phyloP scores from a whole-genome alignment of 2,888 invertebrate species.

The Fabriciana adippe region DNA sequence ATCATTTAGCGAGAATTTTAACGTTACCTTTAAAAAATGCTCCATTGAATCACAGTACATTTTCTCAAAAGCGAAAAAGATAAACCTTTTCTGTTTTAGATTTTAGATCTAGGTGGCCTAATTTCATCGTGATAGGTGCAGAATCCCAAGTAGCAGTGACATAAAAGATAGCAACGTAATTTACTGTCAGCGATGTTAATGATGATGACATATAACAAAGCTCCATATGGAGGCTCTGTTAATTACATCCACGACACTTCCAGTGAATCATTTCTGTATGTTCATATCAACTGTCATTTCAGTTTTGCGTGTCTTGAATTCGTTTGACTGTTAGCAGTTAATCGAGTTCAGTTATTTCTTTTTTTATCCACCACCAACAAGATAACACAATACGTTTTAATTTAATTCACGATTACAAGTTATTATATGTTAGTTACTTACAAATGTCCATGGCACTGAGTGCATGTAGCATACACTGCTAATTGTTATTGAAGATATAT shows the following conservation, averaged over 20 bases:
- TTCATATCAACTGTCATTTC: slow-evolving; percentile 9
- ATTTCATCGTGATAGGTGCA: slow-evolving; percentile 3
- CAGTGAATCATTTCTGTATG: slow-evolving; percentile 29
- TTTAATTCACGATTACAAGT: too few relatives aligned
- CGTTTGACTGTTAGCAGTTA: background rate
- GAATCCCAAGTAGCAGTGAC: slow-evolving; percentile 9
- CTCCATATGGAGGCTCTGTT: slow-evolving; percentile 17
- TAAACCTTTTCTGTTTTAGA: slow-evolving; percentile 15
- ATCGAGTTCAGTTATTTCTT: too few relatives aligned
- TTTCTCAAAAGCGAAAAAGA: background rate
- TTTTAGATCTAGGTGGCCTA: slow-evolving; percentile 23
- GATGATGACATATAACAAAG: slow-evolving; percentile 33
- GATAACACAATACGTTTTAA: too few relatives aligned
- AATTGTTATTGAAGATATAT: too few relatives aligned
- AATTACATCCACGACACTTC: slow-evolving; percentile 34
- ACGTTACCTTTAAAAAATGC: too few relatives aligned
- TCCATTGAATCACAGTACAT: background rate
- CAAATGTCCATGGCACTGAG: too few relatives aligned
- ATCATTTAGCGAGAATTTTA: too few relatives aligned
- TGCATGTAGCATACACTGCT: too few relatives aligned
- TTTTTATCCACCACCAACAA: too few relatives aligned
- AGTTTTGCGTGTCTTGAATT: background rate
- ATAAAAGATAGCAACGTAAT: slow-evolving; percentile 17
- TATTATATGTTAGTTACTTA: too few relatives aligned
- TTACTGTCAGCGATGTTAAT: slow-evolving; percentile 27